Base-by-base conservation (phyloP, 2,888 invertebrate genomes). In the Glaucopsyche alexis region DNA sequence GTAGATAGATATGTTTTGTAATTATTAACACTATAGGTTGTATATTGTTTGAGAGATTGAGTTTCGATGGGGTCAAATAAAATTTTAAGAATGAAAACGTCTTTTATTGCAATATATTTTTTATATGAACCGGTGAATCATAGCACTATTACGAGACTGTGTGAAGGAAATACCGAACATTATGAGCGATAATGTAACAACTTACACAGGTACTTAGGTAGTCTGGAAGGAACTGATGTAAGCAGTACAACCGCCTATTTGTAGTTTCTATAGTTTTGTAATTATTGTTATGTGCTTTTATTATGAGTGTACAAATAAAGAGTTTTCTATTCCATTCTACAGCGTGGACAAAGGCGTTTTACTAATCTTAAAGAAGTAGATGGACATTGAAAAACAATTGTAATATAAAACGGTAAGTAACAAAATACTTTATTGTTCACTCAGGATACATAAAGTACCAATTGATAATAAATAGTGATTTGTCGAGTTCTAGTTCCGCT, bases 401-500 rank as follows among this genome's bases (percentile, higher is more conserved):
- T 29, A 9, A 42, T 7, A 29, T 69, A 1, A 55, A 45, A 70
- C 49, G 19, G 11, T 55, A 16, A 64, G 66, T 38, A 71, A 47
- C 49, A n/a, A 67, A 16, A 72, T 47, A 73, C 2, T n/a, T 19
- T 16, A 64, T 73, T 73, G 60, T 74, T 66, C 75, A 80, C 2
- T 72, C 13, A 1, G 87, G 82, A 77, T 89, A 91, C 78, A 85
- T 86, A 74, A 96, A 93, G 90, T 95, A 98, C 94, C 96, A 95
- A 82, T 96, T 95, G 77, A 98, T 90, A 73, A 98, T 90, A 86
- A 98, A 97, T 72, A 98, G 94, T 0, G 97, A 97, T 74, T 96
- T 95, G 81, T 98, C 97, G 5, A 98, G 90, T 78, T 96, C 96
- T 13, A 97, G 87, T 84, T 98, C 97, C 0, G 96, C 95, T 9